Conservation (phyloP, 2,113 vertebrate genomes). For the Phainopepla nitens region DNA sequence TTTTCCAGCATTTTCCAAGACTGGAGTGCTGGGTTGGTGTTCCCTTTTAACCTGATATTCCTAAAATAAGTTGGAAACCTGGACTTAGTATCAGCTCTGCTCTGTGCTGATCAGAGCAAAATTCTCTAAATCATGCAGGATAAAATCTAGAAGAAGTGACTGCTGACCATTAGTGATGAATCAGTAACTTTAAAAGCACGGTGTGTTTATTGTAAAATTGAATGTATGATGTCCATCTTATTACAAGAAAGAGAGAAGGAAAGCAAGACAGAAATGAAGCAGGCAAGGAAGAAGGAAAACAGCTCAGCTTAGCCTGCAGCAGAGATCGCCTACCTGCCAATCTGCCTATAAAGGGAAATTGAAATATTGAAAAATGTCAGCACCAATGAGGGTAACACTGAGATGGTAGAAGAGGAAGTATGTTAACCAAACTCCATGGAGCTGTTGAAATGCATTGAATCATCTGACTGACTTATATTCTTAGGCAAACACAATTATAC, state of each 20-base stretch:
- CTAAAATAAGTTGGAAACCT: background rate
- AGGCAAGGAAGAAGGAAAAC: background rate
- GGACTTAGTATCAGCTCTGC: background rate
- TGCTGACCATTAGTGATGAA: background rate
- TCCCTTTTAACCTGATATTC: background rate
- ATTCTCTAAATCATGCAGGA: background rate
- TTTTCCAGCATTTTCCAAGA: background rate
- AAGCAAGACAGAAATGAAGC: background rate
- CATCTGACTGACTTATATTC: conserved; percentile 9
- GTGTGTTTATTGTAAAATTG: background rate
- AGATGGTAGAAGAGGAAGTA: background rate
- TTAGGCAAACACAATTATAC: conserved; percentile 40
- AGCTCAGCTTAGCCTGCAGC: conserved; percentile 1
- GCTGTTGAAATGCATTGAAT: conserved; percentile 24
- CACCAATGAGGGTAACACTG: background rate
- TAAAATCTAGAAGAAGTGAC: background rate
- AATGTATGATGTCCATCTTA: background rate
- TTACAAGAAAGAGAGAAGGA: background rate
- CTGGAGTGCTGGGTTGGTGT: background rate
- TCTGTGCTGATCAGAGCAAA: background rate
- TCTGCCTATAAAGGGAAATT: background rate
- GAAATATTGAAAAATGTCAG: background rate
- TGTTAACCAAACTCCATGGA: background rate
- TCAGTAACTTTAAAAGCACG: background rate
- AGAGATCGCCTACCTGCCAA: background rate